These are phyloP conservation scores for Lithosia quadra DNA, from an alignment of 2,888 invertebrate species.

Conservation along the genomic window DNA sequence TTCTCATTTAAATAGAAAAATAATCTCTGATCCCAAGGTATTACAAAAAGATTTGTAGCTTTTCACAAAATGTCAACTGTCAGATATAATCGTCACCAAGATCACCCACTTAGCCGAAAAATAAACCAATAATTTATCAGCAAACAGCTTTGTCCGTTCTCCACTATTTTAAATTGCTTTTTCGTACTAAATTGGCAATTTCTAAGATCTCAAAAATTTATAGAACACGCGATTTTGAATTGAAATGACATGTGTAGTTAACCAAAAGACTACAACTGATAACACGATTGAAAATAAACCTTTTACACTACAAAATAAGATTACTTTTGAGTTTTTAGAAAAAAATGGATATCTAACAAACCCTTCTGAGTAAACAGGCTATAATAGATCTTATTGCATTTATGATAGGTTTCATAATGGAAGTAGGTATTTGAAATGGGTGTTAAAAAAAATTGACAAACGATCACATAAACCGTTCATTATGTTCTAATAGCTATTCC, in stretches of 20 bases:
- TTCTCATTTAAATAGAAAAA: neutral
- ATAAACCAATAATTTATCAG: conserved; percentile 48
- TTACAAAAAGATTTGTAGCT: conserved; percentile 8
- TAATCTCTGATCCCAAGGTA: neutral
- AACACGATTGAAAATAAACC: conserved; percentile 25
- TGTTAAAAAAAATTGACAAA: conserved; percentile 72
- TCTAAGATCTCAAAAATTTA: conserved; percentile 64
- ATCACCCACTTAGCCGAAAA: conserved; percentile 44
- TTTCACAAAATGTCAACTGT: conserved; percentile 14
- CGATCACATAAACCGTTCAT: conserved; percentile 77
- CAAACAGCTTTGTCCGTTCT: conserved; percentile 60
- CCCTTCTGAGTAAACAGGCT: neutral
- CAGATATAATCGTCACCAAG: conserved; percentile 19
- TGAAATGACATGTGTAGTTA: conserved; percentile 49
- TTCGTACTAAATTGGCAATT: conserved; percentile 62
- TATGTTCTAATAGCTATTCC: conserved; percentile 78
- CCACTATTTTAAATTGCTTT: conserved; percentile 43
- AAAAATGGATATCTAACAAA: neutral
- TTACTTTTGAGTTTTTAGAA: neutral
- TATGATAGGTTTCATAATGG: neutral
- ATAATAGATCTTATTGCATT: conserved; percentile 2
- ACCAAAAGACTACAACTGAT: conserved; percentile 14
- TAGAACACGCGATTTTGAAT: conserved; percentile 63
- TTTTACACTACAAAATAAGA: conserved; percentile 30
- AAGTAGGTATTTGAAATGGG: neutral